Conservation (phyloP, 2,888 invertebrate species). For the Diaperis boleti region DNA sequence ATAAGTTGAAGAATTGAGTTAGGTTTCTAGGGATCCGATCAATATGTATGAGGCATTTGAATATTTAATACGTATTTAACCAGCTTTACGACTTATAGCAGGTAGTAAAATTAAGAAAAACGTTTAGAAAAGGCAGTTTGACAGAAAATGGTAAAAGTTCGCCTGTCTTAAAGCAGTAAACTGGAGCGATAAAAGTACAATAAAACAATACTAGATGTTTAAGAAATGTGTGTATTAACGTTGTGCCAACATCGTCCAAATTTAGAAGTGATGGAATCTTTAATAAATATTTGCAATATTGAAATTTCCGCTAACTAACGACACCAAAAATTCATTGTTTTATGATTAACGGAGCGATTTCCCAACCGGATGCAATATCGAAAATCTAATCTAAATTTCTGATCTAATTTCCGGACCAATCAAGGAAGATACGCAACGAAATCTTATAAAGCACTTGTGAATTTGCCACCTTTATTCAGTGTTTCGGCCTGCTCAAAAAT, state of each 20-base stretch:
- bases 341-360: not conserved
- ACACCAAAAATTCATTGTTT: not conserved
- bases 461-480: too few species aligned
- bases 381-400: slow-evolving; percentile 22
- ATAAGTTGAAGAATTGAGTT: not conserved
- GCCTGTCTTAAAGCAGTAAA: slow-evolving; percentile 16
- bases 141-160: slow-evolving; percentile 13
- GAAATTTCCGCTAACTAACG: too few species aligned
- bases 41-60: slow-evolving; percentile 24
- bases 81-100: slow-evolving; percentile 12
- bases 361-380: slow-evolving; percentile 1
- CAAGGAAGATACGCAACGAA: slow-evolving; percentile 14
- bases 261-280: too few species aligned
- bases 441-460: too few species aligned
- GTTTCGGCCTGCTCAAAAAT: too few species aligned
- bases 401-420: slow-evolving; percentile 23
- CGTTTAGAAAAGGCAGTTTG: slow-evolving; percentile 3
- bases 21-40: slow-evolving; percentile 14
- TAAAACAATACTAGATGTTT: too few species aligned
- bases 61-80: slow-evolving; percentile 11
- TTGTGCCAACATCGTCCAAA: too few species aligned
- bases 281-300: too few species aligned
- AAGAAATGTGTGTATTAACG: not conserved
- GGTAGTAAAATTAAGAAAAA: slow-evolving; percentile 14
- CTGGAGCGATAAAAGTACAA: slow-evolving; percentile 12